Conservation (phyloP, 92 coral and sea anemone genomes). For the Metridium senile region DNA sequence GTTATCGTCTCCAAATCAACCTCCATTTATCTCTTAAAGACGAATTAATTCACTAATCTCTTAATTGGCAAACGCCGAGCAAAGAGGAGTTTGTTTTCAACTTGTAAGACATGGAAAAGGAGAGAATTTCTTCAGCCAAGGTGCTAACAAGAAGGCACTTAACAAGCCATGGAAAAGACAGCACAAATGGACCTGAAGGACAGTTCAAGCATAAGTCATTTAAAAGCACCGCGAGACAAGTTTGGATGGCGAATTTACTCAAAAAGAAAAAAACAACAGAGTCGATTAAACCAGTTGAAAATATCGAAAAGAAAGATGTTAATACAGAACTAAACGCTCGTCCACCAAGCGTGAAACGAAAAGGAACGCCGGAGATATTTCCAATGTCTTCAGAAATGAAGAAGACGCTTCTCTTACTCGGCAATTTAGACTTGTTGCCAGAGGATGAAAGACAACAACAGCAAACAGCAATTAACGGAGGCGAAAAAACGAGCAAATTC, state of each 20-base stretch:
- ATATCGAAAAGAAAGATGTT: background rate
- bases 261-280: slow-evolving; percentile 23
- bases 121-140: background rate
- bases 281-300: background rate
- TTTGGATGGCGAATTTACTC: slow-evolving; percentile 66
- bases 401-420: slow-evolving; percentile 54
- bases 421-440: slow-evolving; percentile 60
- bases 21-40: background rate
- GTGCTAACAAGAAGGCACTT: background rate
- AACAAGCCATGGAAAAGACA: background rate
- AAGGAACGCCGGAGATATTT: slow-evolving; percentile 66
- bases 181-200: background rate
- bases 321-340: background rate
- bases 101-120: background rate
- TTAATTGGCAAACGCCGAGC: background rate
- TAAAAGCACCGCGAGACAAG: slow-evolving; percentile 58
- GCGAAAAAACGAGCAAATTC: slow-evolving; percentile 34
- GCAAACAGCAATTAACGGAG: background rate
- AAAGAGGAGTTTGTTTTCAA: background rate
- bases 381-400: slow-evolving; percentile 80
- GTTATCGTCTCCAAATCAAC: background rate
- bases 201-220: slow-evolving; percentile 13
- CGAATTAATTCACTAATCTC: background rate
- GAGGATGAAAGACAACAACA: slow-evolving; percentile 24
- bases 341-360: slow-evolving; percentile 39